These are phyloP conservation scores for Scolopax rusticola DNA, from an alignment of 2,797 vertebrate species.

Conservation along the genomic window DNA sequence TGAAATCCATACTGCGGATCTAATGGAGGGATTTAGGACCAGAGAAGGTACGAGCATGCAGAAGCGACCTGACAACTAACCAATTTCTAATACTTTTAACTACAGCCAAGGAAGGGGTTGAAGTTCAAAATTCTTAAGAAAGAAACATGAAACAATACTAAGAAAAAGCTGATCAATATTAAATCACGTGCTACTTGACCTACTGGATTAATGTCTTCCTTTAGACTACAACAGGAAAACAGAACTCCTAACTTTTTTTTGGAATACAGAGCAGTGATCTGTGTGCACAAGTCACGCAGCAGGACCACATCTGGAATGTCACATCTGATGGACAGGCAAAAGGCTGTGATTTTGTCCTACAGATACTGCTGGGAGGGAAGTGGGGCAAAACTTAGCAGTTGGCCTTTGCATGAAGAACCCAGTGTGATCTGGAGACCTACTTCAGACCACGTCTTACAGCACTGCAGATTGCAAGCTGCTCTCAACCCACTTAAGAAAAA, in stretches of 20 bases:
- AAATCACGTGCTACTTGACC: neutral
- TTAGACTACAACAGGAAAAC: neutral
- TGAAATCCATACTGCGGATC: neutral
- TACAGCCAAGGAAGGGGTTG: neutral
- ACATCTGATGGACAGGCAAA: neutral
- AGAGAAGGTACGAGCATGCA: neutral
- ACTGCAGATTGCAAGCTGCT: neutral
- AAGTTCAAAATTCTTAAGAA: neutral
- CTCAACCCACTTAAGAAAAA: neutral
- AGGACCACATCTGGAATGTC: neutral
- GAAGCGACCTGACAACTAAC: neutral
- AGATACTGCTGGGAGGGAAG: neutral
- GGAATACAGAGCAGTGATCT: neutral
- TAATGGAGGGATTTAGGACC: neutral
- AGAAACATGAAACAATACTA: neutral
- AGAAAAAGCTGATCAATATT: neutral
- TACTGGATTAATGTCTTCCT: neutral
- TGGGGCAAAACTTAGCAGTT: conserved; percentile 17
- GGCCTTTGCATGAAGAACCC: neutral
- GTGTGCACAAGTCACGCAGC: neutral
- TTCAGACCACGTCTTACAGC: neutral
- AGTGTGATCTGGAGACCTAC: neutral
- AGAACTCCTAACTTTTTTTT: neutral
- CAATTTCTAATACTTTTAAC: neutral
- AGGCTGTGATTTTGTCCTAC: neutral